Conservation (phyloP, 2,888 invertebrate genomes). For the Penaeus monodon region DNA sequence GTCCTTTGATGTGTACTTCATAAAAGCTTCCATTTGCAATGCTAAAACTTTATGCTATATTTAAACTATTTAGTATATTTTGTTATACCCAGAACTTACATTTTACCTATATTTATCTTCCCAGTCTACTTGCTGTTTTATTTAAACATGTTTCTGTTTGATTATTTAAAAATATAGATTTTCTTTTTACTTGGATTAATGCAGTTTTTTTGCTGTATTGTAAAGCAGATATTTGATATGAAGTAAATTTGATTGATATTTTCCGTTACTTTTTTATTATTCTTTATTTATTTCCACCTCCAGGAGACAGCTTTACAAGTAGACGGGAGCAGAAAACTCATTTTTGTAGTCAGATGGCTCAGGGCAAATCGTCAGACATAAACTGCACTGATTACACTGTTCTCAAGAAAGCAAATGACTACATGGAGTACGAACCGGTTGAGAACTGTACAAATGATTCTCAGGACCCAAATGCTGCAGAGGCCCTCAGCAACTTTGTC, state of each 20-base stretch:
- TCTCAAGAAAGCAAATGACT: not conserved
- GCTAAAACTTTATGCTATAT: too few relatives aligned
- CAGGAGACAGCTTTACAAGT: slow-evolving; percentile 11
- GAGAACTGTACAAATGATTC: not conserved
- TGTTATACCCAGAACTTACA: not conserved
- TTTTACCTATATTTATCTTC: not conserved
- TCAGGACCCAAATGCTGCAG: not conserved
- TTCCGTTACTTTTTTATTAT: too few relatives aligned
- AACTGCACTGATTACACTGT: not conserved
- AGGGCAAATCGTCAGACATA: not conserved
- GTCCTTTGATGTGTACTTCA: too few relatives aligned
- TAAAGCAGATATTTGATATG: too few relatives aligned
- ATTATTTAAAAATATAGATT: not conserved
- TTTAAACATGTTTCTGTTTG: not conserved
- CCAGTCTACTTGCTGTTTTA: too few relatives aligned
- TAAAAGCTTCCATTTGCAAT: too few relatives aligned
- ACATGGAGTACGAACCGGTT: not conserved
- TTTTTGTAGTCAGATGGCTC: not conserved
- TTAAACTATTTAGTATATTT: too few relatives aligned
- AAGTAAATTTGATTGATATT: too few relatives aligned
- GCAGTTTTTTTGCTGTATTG: too few relatives aligned
- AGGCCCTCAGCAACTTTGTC: not conserved
- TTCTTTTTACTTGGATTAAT: not conserved
- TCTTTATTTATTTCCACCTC: not conserved
- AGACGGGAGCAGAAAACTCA: slow-evolving; percentile 21